Evolutionary conservation across 1,140 invertebrate genomes (phyloP), one percentile per base, ranked within the genome.

Genomic region (Atta texana): DNA sequence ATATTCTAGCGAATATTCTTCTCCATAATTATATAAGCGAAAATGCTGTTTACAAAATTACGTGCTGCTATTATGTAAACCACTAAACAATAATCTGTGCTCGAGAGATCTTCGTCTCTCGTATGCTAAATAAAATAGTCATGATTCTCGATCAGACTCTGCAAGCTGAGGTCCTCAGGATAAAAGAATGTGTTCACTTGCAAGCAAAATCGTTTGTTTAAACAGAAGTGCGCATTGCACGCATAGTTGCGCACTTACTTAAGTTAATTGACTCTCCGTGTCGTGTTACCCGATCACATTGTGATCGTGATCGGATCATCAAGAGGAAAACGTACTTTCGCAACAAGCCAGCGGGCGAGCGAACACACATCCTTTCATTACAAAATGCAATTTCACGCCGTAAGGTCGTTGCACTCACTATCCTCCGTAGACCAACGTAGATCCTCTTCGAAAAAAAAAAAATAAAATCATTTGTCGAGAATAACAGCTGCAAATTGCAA

Each of bases 311-410:
- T 64, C 39, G 59, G 24, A 51, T 71, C 28, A n/a, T 21, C 24
- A 7, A 21, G 71, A n/a, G 39, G 24, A 69, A 82, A 75, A 39
- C 21, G 24, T 39, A 51, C 69, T 84, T 84, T 74, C 55, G 80
- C 80, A 84, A 84, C 49, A 21, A 16, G 24, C 69, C 68, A 18
- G 39, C 6, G 34, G 2, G 66, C 66, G 66, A 51, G 39, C 21
- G 24, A 34, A 44, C 18, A 75, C 24, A 84, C 53, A 84, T 84
- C 55, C 69, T 84, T 44, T 84, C 28, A 61, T 74, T 84, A 51
- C 39, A 75, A 84, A 84, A 63, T 75, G 55, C 69, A 84, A 63
- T 72, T 84, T 84, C 69, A 74, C 69, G 14, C n/a, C 55, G 39
- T 24, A n/a, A 3, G 66, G 80, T 84, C 69, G 44, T 84, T 63